Evolutionary conservation across 2,888 invertebrate species (phyloP), one percentile per base, ranked within the genome.

Genomic region (Spilosoma lubricipeda): DNA sequence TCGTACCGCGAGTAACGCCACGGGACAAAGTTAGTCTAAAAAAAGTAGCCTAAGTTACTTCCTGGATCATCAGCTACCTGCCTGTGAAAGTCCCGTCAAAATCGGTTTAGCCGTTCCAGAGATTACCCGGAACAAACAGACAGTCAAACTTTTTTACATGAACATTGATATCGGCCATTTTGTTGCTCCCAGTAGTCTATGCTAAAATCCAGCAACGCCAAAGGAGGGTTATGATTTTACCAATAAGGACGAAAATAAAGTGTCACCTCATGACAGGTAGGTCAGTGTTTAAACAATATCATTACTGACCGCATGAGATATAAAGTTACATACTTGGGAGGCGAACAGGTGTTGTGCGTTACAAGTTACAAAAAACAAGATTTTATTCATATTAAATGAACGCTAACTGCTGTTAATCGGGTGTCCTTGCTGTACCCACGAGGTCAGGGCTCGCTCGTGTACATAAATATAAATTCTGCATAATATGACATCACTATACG

Each of bases 351-450:
- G 67, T 59, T 27, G 67, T 45, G 27, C 30, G 20, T 67, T 30
- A 67, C 23, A 30, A n/a, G n/a, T n/a, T n/a, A n/a, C n/a, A n/a
- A n/a, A 67, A 42, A 70, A 70, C 63, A 42, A 45, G 59, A 45
- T 70, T 39, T 70, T 63, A 70, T 63, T 59, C 30, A 70, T 63
- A 70, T 39, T 59, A 18, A 70, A 59, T 42, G 59, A 70, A 63
- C 20, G 27, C 20, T 63, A 27, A 30, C 42, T 70, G 63, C 36
- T 69, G 69, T 52, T 69, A 69, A 56, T 30, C 20, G 52, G 48
- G 56, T 69, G 33, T 56, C 69, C 70, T 67, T 48, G 67, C 45
- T 48, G 20, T 70, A 9, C 59, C 56, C 27, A 42, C 59, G 70
- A 70, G 70, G 70, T 42, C 70, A 70, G 70, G 69, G 66, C 66